A percentile compares a stretch with the other conserved stretches of the same genome.
Evolutionary conservation across 2,797 vertebrate species (phyloP).

Genomic region (Acanthurus lineatus): DNA sequence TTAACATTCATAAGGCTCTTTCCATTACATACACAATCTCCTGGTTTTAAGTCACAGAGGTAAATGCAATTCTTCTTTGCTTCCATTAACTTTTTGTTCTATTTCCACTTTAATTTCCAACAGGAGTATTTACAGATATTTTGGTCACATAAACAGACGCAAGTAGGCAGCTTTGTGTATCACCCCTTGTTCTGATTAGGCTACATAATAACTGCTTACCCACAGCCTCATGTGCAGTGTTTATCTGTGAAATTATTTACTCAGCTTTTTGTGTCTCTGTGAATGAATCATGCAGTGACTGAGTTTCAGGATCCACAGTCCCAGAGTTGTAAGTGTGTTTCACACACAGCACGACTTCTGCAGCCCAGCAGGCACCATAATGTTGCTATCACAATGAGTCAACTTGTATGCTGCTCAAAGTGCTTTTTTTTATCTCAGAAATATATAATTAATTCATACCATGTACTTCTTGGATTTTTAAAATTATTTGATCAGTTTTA

Average conservation of each 20-base stretch:
- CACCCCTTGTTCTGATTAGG: not conserved
- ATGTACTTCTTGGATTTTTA: too few species aligned
- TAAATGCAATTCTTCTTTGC: not conserved
- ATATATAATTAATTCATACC: too few species aligned
- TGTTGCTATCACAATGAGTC: not conserved
- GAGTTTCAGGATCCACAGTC: slow-evolving; percentile 4
- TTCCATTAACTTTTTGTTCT: not conserved
- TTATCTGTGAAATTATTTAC: slow-evolving; percentile 10
- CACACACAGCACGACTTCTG: slow-evolving; percentile 18
- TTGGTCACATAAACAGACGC: not conserved
- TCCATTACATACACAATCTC: not conserved
- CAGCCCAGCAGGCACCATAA: not conserved
- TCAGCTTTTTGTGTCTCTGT: slow-evolving; percentile 11
- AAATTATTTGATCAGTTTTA: too few species aligned
- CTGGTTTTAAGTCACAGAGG: not conserved
- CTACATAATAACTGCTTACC: not conserved
- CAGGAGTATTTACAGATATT: not conserved
- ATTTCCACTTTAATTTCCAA: not conserved
- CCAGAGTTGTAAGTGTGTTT: slow-evolving; percentile 8
- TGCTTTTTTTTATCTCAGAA: not conserved
- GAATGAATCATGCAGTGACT: slow-evolving; percentile 10
- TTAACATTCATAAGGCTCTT: too few species aligned
- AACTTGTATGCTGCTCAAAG: not conserved
- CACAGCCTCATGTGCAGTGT: not conserved
- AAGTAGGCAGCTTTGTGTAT: not conserved